Conservation (phyloP, 2,113 vertebrate genomes). For the Callionymus lyra region DNA sequence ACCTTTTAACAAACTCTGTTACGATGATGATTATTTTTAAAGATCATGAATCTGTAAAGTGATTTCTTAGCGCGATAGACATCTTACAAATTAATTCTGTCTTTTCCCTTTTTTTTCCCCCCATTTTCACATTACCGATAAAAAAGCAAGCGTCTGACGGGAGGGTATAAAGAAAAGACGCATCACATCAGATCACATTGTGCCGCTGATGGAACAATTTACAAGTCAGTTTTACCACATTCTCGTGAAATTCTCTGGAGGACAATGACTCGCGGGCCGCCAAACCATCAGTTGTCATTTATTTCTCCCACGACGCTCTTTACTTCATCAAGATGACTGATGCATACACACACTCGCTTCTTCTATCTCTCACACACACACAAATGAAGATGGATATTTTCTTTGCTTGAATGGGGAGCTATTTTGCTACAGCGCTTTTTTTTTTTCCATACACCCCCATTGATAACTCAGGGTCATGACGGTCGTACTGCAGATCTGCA, state of each 20-base stretch:
- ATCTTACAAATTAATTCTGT: no score
- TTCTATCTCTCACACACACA: constrained; percentile 4
- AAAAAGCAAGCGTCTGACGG: constrained; percentile 1
- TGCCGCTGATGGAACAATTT: constrained; percentile 39
- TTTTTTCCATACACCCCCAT: no score
- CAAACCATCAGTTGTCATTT: constrained; percentile 16
- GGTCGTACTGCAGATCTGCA: no score
- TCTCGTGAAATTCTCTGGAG: constrained; percentile 28
- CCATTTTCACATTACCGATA: no score
- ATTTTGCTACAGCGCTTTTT: no score
- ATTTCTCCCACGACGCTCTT: constrained; percentile 40
- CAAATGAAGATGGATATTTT: constrained; percentile 24
- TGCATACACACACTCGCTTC: constrained; percentile 6
- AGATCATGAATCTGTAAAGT: no score
- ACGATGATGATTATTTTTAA: no score
- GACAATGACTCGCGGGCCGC: constrained; percentile 4
- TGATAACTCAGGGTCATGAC: no score
- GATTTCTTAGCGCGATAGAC: no score
- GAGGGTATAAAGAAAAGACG: background rate
- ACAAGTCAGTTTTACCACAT: constrained; percentile 29
- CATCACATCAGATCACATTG: constrained; percentile 21
- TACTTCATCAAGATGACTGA: constrained; percentile 22
- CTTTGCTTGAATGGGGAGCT: background rate
- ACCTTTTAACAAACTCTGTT: no score
- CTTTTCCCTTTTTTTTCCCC: no score